Evolutionary conservation across 2,113 vertebrate species (phyloP).

Genomic region (Conger conger): DNA sequence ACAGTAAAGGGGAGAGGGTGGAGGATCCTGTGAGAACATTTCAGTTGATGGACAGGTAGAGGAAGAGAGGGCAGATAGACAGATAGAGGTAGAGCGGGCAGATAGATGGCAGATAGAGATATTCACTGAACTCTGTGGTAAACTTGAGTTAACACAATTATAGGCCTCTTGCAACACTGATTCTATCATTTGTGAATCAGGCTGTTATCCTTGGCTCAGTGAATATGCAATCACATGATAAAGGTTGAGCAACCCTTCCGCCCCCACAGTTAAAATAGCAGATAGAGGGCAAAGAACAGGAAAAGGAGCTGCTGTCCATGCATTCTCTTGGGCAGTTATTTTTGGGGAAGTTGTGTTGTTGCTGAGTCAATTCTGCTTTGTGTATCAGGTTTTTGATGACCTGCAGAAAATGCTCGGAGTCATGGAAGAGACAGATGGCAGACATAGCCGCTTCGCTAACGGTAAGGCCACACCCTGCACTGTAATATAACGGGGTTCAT

Average conservation of each 20-base stretch:
- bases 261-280: too few relatives aligned
- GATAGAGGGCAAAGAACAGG: too few relatives aligned
- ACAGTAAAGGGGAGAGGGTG: neutral
- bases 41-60: conserved; percentile 31
- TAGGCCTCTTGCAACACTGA: too few relatives aligned
- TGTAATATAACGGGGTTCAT: neutral
- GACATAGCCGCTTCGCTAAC: conserved; percentile 28
- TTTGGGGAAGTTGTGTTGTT: neutral
- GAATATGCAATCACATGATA: too few relatives aligned
- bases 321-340: too few relatives aligned
- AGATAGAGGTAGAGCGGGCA: neutral
- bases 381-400: conserved; percentile 64
- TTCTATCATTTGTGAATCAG: too few relatives aligned
- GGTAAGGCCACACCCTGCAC: conserved; percentile 27
- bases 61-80: neutral
- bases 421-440: conserved; percentile 22
- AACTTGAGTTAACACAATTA: too few relatives aligned
- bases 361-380: neutral
- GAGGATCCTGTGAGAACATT: neutral
- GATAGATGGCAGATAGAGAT: neutral
- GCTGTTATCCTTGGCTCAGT: too few relatives aligned
- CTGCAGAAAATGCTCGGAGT: conserved; percentile 59
- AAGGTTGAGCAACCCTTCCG: too few relatives aligned
- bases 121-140: neutral
- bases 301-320: too few relatives aligned